These are phyloP conservation scores for Macropodus opercularis DNA, from an alignment of 2,797 vertebrate genomes.

Conservation along the genomic window DNA sequence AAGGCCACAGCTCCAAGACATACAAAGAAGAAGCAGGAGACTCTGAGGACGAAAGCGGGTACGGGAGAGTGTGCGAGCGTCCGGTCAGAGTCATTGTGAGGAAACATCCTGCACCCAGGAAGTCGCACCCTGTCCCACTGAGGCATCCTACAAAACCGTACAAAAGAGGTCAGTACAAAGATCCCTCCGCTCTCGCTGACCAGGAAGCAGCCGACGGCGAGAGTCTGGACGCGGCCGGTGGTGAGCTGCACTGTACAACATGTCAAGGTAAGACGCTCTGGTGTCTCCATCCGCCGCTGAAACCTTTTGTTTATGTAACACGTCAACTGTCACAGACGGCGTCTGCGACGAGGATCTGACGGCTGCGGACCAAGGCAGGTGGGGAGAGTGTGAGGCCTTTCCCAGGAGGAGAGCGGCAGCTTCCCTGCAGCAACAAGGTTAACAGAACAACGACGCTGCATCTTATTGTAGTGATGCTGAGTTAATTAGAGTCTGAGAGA, in stretches of 20 bases:
- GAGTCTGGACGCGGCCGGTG: slow-evolving; percentile 23
- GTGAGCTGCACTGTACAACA: slow-evolving; percentile 61
- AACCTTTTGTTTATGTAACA: not conserved
- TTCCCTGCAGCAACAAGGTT: slow-evolving; percentile 68
- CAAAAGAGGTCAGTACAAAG: slow-evolving; percentile 56
- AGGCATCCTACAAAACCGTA: slow-evolving; percentile 57
- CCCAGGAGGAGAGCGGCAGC: slow-evolving; percentile 59
- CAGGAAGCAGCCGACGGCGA: slow-evolving; percentile 35
- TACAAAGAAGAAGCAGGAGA: slow-evolving; percentile 62
- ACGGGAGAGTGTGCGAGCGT: slow-evolving; percentile 47
- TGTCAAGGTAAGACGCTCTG: slow-evolving; percentile 58
- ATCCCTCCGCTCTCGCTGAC: slow-evolving; percentile 6
- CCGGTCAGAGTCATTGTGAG: slow-evolving; percentile 52
- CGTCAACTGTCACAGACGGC: slow-evolving; percentile 58
- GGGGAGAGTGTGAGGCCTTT: slow-evolving; percentile 54
- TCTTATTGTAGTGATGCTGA: no score
- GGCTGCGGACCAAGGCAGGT: slow-evolving; percentile 52
- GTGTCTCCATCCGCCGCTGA: not conserved
- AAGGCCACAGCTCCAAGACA: slow-evolving; percentile 44
- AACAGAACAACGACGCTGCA: no score
- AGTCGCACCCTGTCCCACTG: slow-evolving; percentile 32
- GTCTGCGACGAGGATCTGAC: slow-evolving; percentile 53
- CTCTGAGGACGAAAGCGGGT: slow-evolving; percentile 69
- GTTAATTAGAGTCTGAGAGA: no score
- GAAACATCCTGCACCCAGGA: slow-evolving; percentile 61